These are phyloP conservation scores for Corythoichthys intestinalis DNA, from an alignment of 2,113 vertebrate species.

Conservation along the genomic window DNA sequence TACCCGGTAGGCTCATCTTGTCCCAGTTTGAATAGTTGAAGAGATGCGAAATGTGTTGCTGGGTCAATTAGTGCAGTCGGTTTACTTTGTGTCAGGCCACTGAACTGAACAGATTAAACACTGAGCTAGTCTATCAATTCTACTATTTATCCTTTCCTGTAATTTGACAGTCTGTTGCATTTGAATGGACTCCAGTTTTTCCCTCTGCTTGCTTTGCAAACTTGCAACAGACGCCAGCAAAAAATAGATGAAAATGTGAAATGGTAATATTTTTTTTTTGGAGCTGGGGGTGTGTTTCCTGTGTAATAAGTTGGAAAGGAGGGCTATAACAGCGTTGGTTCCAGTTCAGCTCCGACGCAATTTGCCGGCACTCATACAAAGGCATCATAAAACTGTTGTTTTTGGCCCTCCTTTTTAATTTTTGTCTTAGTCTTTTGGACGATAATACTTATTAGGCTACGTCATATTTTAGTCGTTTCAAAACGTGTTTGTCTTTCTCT, in stretches of 20 bases:
- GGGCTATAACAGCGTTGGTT: not conserved
- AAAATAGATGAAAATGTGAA: not conserved
- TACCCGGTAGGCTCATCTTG: conserved; percentile 2
- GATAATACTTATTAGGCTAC: too few relatives aligned
- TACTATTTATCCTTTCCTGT: conserved; percentile 6
- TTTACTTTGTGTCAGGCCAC: conserved; percentile 30
- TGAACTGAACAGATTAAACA: conserved; percentile 22
- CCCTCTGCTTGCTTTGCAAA: conserved; percentile 37
- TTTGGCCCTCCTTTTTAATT: too few relatives aligned
- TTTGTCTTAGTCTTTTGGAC: not conserved
- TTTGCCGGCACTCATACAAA: not conserved
- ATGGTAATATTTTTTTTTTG: not conserved
- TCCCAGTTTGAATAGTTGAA: conserved; percentile 10
- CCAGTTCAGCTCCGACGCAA: not conserved
- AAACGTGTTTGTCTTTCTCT: too few relatives aligned
- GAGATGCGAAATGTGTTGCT: conserved; percentile 12
- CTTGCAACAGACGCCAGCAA: conserved; percentile 12
- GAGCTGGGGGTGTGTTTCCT: not conserved
- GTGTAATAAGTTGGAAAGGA: not conserved
- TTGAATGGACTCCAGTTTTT: conserved; percentile 14
- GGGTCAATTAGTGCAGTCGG: conserved; percentile 39
- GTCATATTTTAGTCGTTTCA: too few relatives aligned
- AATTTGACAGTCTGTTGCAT: conserved; percentile 20
- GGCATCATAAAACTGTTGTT: not conserved
- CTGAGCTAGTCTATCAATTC: conserved; percentile 15